A percentile compares a stretch with the other conserved stretches of the same genome.
Evolutionary conservation across 1,140 invertebrate genomes (phyloP).

Genomic region (Drosophila ficusphila): DNA sequence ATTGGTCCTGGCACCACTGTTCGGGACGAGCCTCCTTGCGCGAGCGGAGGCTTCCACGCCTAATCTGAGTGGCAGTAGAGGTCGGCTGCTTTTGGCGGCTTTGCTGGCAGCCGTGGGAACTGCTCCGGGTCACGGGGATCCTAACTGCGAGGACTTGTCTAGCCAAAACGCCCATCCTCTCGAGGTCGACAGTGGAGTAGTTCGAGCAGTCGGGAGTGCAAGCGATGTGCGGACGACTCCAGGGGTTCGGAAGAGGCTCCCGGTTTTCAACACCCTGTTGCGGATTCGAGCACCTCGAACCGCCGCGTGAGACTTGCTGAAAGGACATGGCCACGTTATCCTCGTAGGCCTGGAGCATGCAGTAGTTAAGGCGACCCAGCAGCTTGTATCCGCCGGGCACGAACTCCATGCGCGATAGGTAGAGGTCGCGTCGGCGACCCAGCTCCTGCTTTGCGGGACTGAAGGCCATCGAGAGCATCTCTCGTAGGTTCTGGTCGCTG

Average conservation of each 20-base stretch:
- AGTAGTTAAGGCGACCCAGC: conserved; percentile 10
- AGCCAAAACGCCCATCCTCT: too few relatives aligned
- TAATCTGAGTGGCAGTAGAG: background rate
- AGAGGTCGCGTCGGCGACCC: conserved; percentile 46
- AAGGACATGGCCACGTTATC: conserved; percentile 49
- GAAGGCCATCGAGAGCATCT: conserved; percentile 26
- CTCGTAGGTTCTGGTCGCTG: conserved; percentile 55
- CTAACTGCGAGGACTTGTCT: background rate
- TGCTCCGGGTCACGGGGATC: background rate
- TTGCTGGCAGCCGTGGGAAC: background rate
- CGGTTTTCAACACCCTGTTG: conserved; percentile 59
- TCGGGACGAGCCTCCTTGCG: conserved; percentile 12
- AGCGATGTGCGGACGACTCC: conserved; percentile 6
- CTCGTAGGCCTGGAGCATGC: conserved; percentile 41
- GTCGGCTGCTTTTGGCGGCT: background rate
- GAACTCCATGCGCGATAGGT: conserved; percentile 50
- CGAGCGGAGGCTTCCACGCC: background rate
- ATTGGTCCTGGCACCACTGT: conserved; percentile 21
- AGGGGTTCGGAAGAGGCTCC: conserved; percentile 61
- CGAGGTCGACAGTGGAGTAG: background rate
- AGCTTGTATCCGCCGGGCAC: conserved; percentile 35
- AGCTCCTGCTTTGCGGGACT: conserved; percentile 55
- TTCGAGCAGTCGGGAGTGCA: too few relatives aligned
- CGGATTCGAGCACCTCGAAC: conserved; percentile 4
- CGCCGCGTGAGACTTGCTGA: background rate